These are phyloP conservation scores for Ptyas mucosa DNA, from an alignment of 2,113 vertebrate species.

Conservation along the genomic window DNA sequence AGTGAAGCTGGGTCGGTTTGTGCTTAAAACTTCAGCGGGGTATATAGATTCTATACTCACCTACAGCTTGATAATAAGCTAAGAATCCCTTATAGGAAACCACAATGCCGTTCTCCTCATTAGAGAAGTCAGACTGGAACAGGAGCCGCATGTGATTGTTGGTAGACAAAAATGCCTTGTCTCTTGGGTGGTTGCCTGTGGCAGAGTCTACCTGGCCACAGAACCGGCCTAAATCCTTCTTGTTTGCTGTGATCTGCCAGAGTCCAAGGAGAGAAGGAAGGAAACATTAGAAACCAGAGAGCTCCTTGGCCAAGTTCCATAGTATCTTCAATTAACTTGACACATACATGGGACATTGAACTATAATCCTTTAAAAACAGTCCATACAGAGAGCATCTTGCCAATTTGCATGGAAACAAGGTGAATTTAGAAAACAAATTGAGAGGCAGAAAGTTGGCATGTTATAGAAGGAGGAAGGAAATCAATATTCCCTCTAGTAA, in stretches of 20 bases:
- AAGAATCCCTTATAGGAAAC: slow-evolving; percentile 80
- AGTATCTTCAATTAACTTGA: background rate
- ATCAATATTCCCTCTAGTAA: background rate
- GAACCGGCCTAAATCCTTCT: slow-evolving; percentile 78
- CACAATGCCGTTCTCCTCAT: slow-evolving; percentile 73
- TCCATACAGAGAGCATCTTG: background rate
- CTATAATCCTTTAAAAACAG: background rate
- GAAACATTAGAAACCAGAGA: background rate
- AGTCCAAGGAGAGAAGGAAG: background rate
- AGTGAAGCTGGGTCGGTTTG: background rate
- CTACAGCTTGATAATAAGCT: slow-evolving; percentile 83
- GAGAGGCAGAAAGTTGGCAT: background rate
- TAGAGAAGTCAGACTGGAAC: slow-evolving; percentile 82
- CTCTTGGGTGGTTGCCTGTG: slow-evolving; percentile 73
- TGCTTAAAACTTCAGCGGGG: background rate
- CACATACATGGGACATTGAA: background rate
- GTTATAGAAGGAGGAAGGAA: background rate
- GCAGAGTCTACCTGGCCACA: slow-evolving; percentile 78
- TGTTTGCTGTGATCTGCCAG: slow-evolving; percentile 76
- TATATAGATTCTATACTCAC: slow-evolving; percentile 61
- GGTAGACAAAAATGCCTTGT: slow-evolving; percentile 72
- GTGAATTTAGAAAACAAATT: background rate
- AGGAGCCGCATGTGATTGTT: slow-evolving; percentile 78
- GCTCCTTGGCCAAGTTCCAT: background rate
- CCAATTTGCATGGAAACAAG: background rate